Evolutionary conservation across 2,888 invertebrate species (phyloP).

Genomic region (Drosophila quinaria): DNA sequence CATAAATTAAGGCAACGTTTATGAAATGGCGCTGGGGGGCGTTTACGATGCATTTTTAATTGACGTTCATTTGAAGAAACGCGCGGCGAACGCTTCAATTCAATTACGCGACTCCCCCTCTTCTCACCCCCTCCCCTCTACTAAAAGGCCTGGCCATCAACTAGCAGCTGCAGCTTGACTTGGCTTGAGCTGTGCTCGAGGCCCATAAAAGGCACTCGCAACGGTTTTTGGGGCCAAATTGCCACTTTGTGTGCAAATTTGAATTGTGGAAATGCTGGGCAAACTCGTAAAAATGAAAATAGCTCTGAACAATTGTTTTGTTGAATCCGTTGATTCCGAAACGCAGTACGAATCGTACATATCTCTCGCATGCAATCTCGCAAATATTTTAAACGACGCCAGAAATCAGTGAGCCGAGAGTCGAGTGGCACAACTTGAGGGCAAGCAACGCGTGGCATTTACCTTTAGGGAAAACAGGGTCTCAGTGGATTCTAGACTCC

Average conservation of each 20-base stretch:
- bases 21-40: slow-evolving; percentile 80
- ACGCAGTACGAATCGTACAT: slow-evolving; percentile 23
- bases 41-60: slow-evolving; percentile 80
- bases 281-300: slow-evolving; percentile 58
- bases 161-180: slow-evolving; percentile 37
- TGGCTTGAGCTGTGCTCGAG: slow-evolving; percentile 23
- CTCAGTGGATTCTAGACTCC: slow-evolving; percentile 1
- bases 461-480: slow-evolving; percentile 15
- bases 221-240: slow-evolving; percentile 79
- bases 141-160: background rate
- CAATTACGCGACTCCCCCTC: slow-evolving; percentile 65
- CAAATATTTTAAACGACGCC: slow-evolving; percentile 73
- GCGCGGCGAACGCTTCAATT: slow-evolving; percentile 76
- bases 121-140: background rate
- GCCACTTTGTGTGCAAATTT: slow-evolving; percentile 84
- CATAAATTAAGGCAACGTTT: slow-evolving; percentile 75
- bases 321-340: slow-evolving; percentile 34
- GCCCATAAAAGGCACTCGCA: slow-evolving; percentile 78
- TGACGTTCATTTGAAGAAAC: slow-evolving; percentile 80
- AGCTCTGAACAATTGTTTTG: slow-evolving; percentile 70
- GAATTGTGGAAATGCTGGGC: slow-evolving; percentile 73
- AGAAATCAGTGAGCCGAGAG: slow-evolving; percentile 41
- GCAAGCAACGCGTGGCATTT: slow-evolving; percentile 46
- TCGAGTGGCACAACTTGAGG: slow-evolving; percentile 23
- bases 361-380: slow-evolving; percentile 73